phyloP scores from a whole-genome alignment of 1,140 invertebrate genomes.

The Adoxophyes honmai region DNA sequence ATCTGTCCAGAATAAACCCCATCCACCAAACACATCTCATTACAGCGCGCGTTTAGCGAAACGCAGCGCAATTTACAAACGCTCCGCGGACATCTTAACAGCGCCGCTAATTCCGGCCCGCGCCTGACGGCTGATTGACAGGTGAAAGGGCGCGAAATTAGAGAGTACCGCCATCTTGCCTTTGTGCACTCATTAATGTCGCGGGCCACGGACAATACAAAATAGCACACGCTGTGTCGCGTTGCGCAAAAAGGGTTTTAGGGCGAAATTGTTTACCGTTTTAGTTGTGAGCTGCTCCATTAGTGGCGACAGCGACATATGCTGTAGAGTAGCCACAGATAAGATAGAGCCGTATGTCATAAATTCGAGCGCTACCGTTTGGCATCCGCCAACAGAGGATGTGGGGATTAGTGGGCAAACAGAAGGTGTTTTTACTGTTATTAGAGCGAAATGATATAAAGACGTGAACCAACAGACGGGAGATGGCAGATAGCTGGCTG shows the following conservation, averaged over 20 bases:
- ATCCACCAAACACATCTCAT: constrained; percentile 25
- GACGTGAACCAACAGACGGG: constrained; percentile 43
- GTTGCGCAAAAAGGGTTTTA: constrained; percentile 36
- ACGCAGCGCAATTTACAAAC: constrained; percentile 44
- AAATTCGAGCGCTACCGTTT: constrained; percentile 66
- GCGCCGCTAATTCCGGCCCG: constrained; percentile 52
- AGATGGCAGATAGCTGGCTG: constrained; percentile 43
- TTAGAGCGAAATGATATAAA: constrained; percentile 59
- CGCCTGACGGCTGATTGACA: constrained; percentile 66
- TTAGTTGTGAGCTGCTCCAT: constrained; percentile 45
- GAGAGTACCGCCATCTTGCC: constrained; percentile 31
- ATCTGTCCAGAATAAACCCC: too few species aligned
- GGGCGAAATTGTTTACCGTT: constrained; percentile 60
- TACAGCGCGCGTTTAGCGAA: constrained; percentile 32
- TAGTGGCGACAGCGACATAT: constrained; percentile 64
- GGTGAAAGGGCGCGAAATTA: constrained; percentile 70
- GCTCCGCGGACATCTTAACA: constrained; percentile 39
- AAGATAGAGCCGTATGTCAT: constrained; percentile 74
- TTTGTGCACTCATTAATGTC: constrained; percentile 23
- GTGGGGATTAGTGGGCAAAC: constrained; percentile 63
- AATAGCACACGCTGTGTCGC: constrained; percentile 48
- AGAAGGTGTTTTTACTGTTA: constrained; percentile 39
- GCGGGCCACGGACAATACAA: constrained; percentile 25
- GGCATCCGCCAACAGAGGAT: constrained; percentile 53
- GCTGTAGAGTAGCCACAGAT: constrained; percentile 65